Base-by-base conservation (phyloP, 2,888 invertebrate species). In the Altica lythri region DNA sequence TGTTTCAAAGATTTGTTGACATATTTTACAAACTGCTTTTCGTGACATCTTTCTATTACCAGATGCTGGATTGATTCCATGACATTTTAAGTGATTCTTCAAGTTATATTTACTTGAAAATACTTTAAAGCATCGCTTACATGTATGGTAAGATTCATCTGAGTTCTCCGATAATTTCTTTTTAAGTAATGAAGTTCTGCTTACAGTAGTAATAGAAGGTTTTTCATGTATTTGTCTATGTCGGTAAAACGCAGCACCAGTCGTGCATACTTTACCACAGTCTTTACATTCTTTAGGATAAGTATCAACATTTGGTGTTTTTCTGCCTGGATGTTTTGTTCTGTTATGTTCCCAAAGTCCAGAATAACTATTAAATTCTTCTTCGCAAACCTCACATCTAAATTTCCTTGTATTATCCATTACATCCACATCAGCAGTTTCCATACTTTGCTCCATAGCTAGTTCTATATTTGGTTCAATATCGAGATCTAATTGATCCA, bases 1-100 rank as follows among this genome's bases (percentile, higher is more conserved):
- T 1, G 79, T 82, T 0, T 80, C 78, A 57, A 83, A 83, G 9
- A 68, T 80, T 68, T 84, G 83, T n/a, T 86, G 84, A 61, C 86
- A 86, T 38, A 82, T 77, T 55, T 86, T 83, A 68, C 86, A 86
- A 30, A 79, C 80, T 61, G 81, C 83, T 37, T 70, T 72, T 51
- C 68, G 71, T 6, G n/a, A n/a, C n/a, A n/a, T n/a, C n/a, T n/a
- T n/a, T n/a, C n/a, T n/a, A n/a, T n/a, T 65, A 13, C 67, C 68
- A 1, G n/a, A n/a, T n/a, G 72, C 61, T 14, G 68, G 70, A 4
- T 72, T 63, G 14, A 73, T 73, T 8, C 76, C 76, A 59, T 81
- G 81, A 68, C 76, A 77, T 57, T 76, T 75, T 75, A 80, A 75
- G 58, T 81, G 81, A 2, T 72, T 73, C 35, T 73, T 72, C 14